Conservation (phyloP, 1,140 invertebrate genomes). For the Hycleus phaleratus region DNA sequence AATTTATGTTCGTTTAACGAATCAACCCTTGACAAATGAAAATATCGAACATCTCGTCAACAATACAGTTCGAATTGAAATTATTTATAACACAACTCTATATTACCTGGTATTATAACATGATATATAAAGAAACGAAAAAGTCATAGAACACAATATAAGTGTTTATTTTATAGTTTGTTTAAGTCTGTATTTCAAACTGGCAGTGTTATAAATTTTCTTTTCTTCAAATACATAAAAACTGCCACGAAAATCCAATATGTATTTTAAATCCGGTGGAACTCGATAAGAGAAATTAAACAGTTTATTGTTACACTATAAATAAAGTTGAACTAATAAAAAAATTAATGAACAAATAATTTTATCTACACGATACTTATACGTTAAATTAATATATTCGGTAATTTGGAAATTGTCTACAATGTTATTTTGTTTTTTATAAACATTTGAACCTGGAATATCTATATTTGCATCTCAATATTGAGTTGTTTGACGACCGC, state of each 20-base stretch:
- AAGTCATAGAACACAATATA: constrained; percentile 6
- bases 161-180: constrained; percentile 15
- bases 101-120: constrained; percentile 3
- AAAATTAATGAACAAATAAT: too few relatives aligned
- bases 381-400: too few relatives aligned
- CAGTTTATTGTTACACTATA: too few relatives aligned
- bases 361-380: too few relatives aligned
- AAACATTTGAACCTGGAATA: too few relatives aligned
- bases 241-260: neutral
- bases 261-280: too few relatives aligned
- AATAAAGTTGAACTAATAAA: too few relatives aligned
- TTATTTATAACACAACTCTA: constrained; percentile 11
- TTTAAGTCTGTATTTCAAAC: constrained; percentile 12
- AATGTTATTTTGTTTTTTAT: too few relatives aligned
- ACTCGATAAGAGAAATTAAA: too few relatives aligned
- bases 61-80: constrained; percentile 21
- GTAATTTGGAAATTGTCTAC: too few relatives aligned
- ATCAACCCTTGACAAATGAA: constrained; percentile 28
- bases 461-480: too few relatives aligned
- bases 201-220: constrained; percentile 14
- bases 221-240: constrained; percentile 14
- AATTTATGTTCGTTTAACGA: constrained; percentile 24
- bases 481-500: too few relatives aligned
- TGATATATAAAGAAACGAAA: constrained; percentile 2
- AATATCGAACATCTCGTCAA: constrained; percentile 27